Percentiles rank a stretch among this genome's conserved stretches.
Evolutionary conservation across 2,113 vertebrate species (phyloP).

Genomic region (Chinchilla lanigera): DNA sequence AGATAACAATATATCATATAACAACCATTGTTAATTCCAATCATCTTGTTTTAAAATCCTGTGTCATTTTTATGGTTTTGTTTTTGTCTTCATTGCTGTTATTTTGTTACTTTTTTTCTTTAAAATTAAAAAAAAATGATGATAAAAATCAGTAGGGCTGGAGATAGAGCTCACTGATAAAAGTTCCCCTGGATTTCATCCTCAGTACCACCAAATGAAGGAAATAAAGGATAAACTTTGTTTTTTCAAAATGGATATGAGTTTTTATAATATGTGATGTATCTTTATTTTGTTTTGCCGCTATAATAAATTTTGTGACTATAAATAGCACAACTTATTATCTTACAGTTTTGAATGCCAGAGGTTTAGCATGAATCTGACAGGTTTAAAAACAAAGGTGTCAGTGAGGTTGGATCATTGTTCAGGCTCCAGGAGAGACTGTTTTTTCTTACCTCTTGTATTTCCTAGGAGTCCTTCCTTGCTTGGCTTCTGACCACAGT

Average conservation of each 20-base stretch:
- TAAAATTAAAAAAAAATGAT: no score
- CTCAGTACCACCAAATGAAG: not conserved
- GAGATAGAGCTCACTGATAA: not conserved
- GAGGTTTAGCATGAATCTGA: not conserved
- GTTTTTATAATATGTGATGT: not conserved
- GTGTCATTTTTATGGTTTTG: no score
- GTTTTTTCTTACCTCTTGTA: not conserved
- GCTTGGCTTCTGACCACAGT: not conserved
- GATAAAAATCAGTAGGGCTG: not conserved
- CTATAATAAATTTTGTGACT: constrained; percentile 21
- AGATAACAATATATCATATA: no score
- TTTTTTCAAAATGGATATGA: not conserved
- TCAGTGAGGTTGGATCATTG: not conserved
- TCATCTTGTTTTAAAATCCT: no score
- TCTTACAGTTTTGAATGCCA: not conserved
- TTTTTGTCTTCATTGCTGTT: no score
- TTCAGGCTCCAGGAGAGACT: not conserved
- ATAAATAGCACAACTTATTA: not conserved
- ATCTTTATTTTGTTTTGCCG: constrained; percentile 1
- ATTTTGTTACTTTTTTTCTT: no score
- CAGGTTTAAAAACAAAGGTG: not conserved
- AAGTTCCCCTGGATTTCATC: not conserved
- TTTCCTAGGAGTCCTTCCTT: not conserved
- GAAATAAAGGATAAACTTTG: not conserved
- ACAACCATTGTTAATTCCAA: no score